phyloP scores from a whole-genome alignment of 2,888 invertebrate species.

The Diloba caeruleocephala region DNA sequence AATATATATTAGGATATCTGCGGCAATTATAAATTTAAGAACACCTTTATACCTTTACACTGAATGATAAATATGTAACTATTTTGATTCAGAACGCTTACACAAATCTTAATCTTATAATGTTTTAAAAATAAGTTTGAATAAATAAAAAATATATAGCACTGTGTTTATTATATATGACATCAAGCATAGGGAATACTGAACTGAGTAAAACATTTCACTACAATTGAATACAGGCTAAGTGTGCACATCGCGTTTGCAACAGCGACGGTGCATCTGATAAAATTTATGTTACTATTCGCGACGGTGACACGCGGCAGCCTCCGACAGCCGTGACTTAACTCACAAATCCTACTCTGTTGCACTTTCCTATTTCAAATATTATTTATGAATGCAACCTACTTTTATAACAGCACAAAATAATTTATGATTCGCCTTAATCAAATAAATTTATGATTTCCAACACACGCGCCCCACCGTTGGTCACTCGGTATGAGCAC shows the following conservation, averaged over 20 bases:
- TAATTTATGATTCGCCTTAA: neutral
- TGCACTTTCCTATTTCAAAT: slow-evolving; percentile 24
- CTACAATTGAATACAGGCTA: slow-evolving; percentile 29
- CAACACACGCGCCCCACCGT: too few relatives aligned
- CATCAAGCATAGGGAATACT: slow-evolving; percentile 1
- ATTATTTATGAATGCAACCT: slow-evolving; percentile 22
- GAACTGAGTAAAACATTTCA: slow-evolving; percentile 37
- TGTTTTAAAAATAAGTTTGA: too few relatives aligned
- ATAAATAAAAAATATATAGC: too few relatives aligned
- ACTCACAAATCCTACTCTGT: slow-evolving; percentile 24
- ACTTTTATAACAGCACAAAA: slow-evolving; percentile 4
- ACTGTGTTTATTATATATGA: neutral
- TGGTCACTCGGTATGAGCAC: too few relatives aligned
- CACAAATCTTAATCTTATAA: too few relatives aligned
- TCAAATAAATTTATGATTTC: neutral
- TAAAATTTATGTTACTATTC: slow-evolving; percentile 48
- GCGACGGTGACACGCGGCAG: slow-evolving; percentile 33
- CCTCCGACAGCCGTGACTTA: slow-evolving; percentile 28
- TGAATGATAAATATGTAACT: too few relatives aligned
- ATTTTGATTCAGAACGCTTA: too few relatives aligned
- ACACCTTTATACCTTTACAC: too few relatives aligned
- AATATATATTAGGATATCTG: too few relatives aligned
- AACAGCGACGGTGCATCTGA: slow-evolving; percentile 46
- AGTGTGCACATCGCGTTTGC: slow-evolving; percentile 30
- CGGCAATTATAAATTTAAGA: too few relatives aligned